phyloP scores from a whole-genome alignment of 1,140 invertebrate species.

The Microplitis mediator region DNA sequence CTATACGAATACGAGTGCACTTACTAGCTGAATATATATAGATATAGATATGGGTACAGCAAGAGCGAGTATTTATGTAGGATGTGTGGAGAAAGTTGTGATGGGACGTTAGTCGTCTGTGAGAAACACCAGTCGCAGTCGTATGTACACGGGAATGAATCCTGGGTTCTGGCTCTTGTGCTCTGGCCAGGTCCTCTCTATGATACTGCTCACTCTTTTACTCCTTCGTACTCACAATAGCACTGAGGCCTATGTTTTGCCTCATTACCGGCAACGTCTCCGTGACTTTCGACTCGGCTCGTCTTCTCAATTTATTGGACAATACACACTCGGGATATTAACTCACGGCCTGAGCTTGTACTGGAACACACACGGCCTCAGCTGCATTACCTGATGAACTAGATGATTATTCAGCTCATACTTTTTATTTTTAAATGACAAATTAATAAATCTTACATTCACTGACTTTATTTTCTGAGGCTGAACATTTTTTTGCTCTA shows the following conservation, averaged over 20 bases:
- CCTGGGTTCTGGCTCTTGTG: no score
- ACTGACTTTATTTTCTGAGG: no score
- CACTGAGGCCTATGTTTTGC: constrained; percentile 7
- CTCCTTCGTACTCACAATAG: not conserved
- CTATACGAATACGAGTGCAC: constrained; percentile 37
- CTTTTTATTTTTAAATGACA: no score
- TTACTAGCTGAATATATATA: no score
- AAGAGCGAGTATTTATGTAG: constrained; percentile 39
- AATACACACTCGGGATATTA: not conserved
- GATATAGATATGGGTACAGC: no score
- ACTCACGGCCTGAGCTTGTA: no score
- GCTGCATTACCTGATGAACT: no score
- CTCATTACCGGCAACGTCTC: constrained; percentile 14
- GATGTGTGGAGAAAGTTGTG: constrained; percentile 49
- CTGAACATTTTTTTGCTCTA: no score
- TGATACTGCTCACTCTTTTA: not conserved
- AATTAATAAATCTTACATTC: no score
- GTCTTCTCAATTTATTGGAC: constrained; percentile 17
- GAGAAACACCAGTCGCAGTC: constrained; percentile 38
- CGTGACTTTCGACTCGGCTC: constrained; percentile 21
- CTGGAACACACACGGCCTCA: no score
- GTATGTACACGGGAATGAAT: not conserved
- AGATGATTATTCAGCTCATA: no score
- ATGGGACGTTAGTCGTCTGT: constrained; percentile 33
- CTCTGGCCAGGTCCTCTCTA: not conserved